Base-by-base conservation (phyloP, 2,888 invertebrate species). In the Dryobotodes eremita region DNA sequence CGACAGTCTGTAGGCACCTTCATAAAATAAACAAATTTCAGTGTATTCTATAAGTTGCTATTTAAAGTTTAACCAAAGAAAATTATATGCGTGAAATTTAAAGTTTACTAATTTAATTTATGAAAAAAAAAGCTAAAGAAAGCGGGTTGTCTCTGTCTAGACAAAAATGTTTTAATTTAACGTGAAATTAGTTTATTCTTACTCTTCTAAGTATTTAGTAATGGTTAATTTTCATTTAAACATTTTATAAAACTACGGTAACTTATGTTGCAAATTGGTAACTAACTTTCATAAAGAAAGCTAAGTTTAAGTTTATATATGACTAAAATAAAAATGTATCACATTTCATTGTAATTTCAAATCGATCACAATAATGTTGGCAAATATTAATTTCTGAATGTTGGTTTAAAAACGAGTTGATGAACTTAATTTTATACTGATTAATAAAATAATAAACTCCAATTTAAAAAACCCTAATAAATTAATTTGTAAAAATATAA, bases 341-440 rank as follows among this genome's bases (percentile, higher is more conserved):
- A 74, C 73, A 84, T 68, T 26, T 48, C 7, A n/a, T n/a, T n/a
- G n/a, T 71, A 71, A 79, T 84, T 79, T 83, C 31, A 77, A 42
- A 70, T 69, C n/a, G 20, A 82, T 77, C 83, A 71, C 71, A 62
- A 61, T 50, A 50, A 50, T 20, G 23, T 55, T 69, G 13, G 10
- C 48, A 50, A 42, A 15, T 26, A 17, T 61, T n/a, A 2, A 26
- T 66, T 55, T 10, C 15, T 31, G 15, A 50, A 50, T 20, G 23
- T 55, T 69, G 13, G 6, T 36, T 70, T 42, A 55, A 48, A 62
- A 42, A 42, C 42, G 4, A 23, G 5, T 68, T 62, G 17, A 55
- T 48, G 3, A 55, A 36, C 17, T 2, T 48, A 20, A 79, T 31
- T 17, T 11, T 17, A 48, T 7, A 20, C 0, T 59, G 26, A 55